phyloP scores from a whole-genome alignment of 2,797 vertebrate genomes.

The Sebastes iracundus region DNA sequence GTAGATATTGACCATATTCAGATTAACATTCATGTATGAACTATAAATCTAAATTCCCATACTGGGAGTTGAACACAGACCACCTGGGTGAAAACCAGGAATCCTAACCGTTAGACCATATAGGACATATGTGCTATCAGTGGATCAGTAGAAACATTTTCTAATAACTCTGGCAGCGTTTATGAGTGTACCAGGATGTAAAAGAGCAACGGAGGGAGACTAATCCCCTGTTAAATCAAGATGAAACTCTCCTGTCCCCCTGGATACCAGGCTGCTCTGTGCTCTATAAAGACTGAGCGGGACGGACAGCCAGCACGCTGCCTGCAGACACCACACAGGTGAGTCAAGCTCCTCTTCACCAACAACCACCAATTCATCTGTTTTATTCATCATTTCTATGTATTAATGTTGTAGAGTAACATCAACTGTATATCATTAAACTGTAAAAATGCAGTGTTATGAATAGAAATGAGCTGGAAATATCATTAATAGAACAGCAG shows the following conservation, averaged over 20 bases:
- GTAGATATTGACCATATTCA: too few species aligned
- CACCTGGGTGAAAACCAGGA: slow-evolving; percentile 44
- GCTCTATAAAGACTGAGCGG: slow-evolving; percentile 38
- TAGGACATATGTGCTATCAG: background rate
- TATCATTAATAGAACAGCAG: background rate
- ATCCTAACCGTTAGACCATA: slow-evolving; percentile 38
- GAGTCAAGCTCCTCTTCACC: background rate
- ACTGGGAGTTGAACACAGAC: slow-evolving; percentile 31
- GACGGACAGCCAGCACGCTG: background rate
- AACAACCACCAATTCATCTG: background rate
- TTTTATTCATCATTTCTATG: background rate
- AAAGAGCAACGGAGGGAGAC: background rate
- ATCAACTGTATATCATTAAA: background rate
- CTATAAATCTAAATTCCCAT: slow-evolving; percentile 1
- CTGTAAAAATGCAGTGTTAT: background rate
- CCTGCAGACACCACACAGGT: slow-evolving; percentile 33
- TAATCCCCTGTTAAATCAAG: background rate
- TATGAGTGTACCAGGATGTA: slow-evolving; percentile 16
- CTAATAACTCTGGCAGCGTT: too few species aligned
- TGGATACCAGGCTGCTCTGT: slow-evolving; percentile 18
- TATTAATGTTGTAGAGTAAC: background rate
- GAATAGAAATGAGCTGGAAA: background rate
- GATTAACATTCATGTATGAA: background rate
- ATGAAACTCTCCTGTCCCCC: background rate
- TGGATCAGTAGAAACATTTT: background rate